phyloP scores from a whole-genome alignment of 2,797 vertebrate species.

The Neosilurus hyrtlii region DNA sequence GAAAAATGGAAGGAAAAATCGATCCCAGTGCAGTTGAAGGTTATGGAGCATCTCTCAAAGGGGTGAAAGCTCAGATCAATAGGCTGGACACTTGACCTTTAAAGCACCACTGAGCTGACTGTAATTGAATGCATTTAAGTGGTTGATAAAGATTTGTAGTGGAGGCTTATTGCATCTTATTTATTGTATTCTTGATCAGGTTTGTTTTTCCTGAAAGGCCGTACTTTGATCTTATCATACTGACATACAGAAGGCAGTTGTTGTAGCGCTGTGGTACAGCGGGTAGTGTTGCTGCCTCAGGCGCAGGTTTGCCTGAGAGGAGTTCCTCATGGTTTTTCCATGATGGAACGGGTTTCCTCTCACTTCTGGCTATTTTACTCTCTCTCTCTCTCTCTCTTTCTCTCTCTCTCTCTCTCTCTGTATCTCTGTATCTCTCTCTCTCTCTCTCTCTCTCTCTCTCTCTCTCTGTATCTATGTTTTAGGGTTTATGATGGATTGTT shows the following conservation, averaged over 20 bases:
- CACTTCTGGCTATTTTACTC: background rate
- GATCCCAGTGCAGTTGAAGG: background rate
- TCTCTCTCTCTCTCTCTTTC: too few relatives aligned
- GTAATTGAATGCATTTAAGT: background rate
- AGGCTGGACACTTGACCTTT: background rate
- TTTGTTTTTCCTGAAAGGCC: background rate
- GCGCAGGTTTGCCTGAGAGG: background rate
- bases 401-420: too few relatives aligned
- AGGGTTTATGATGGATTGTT: background rate
- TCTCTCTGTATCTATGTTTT: background rate
- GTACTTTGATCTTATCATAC: background rate
- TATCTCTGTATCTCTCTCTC: too few relatives aligned
- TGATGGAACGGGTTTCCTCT: background rate
- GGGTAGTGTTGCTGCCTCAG: background rate
- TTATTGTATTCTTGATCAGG: background rate
- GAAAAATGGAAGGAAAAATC: too few relatives aligned
- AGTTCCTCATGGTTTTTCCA: constrained; percentile 13
- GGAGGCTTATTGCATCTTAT: background rate
- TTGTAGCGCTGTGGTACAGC: background rate
- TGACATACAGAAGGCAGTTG: background rate
- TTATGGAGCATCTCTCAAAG: background rate
- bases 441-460: background rate
- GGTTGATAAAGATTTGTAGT: background rate
- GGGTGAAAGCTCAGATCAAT: background rate
- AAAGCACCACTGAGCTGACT: background rate